These are phyloP conservation scores for Cepaea hortensis DNA, from an alignment of 2,888 invertebrate species.

Conservation along the genomic window DNA sequence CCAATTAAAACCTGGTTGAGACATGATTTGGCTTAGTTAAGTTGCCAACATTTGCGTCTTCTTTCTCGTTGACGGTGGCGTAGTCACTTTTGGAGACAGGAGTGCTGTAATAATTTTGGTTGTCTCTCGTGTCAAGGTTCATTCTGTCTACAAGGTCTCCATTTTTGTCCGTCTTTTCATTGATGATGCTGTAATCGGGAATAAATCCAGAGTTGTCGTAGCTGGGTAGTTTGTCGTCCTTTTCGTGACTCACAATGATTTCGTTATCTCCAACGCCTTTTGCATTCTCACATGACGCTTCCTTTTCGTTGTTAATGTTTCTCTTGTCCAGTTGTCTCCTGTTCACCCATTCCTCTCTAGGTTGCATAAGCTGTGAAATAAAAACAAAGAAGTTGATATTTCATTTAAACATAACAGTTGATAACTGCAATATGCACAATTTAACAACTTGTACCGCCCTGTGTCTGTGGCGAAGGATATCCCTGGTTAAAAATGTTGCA, in stretches of 20 bases:
- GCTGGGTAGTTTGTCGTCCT: not conserved
- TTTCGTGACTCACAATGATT: not conserved
- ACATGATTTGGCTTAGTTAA: no score
- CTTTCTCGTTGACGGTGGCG: no score
- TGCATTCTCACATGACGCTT: not conserved
- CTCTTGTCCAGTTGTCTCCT: not conserved
- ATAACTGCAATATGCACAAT: no score
- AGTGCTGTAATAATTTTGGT: no score
- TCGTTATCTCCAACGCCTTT: not conserved
- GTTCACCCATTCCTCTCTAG: slow-evolving; percentile 25
- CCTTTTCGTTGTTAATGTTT: not conserved
- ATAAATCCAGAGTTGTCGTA: not conserved
- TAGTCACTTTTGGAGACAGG: no score
- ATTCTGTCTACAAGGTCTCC: not conserved
- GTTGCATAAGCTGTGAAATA: slow-evolving; percentile 24
- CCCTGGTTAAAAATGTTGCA: no score
- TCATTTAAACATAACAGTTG: no score
- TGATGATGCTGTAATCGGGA: not conserved
- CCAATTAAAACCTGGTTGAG: no score
- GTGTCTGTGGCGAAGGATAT: no score
- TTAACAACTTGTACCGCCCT: no score
- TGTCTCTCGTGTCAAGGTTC: no score
- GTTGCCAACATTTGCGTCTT: no score
- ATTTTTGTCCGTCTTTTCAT: slow-evolving; percentile 5
- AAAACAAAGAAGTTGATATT: not conserved